Evolutionary conservation across 2,888 invertebrate genomes (phyloP), one percentile per base, ranked within the genome.

Genomic region (Clanis bilineata): DNA sequence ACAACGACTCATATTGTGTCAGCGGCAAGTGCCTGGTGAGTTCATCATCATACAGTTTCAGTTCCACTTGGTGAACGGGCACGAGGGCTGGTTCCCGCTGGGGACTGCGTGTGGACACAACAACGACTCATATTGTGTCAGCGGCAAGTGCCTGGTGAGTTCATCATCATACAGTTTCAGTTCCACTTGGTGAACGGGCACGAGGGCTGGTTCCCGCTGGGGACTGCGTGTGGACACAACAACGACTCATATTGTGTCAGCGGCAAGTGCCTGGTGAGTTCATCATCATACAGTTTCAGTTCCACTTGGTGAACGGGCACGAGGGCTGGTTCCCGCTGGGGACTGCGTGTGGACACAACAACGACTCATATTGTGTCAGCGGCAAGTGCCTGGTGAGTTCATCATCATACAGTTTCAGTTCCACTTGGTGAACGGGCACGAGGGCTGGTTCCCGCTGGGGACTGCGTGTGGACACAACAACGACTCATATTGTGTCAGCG

Each of bases 191-290:
- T 97, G 0, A 97, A 6, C 18, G 18, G 3, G n/a, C 25, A 95
- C 68, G 96, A 96, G 68, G 97, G 97, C 3, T 96, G 96, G 94
- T 97, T 97, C 85, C 97, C 97, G 1, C 94, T 96, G 55, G 97
- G 97, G 15, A 96, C 97, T 0, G 94, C 96, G 56, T 97, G 97
- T 73, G 94, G 95, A 6, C 93, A 94, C 72, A 93, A 93, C 25
- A 93, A 93, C 68, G 93, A 94, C 62, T 94, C 96, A 0, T 97
- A 94, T 77, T 97, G 97, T 80, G 94, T 97, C 59, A 95, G 96
- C 70, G 97, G 97, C 56, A 96, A 96, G 83, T 97, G 97, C 74
- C 84, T 97, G 87, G 95, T 95, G 80, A 91, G 92, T 70, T 57
- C 38, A 4, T 10, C 44, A 2, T 7, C 32, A 32, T 21, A 12